A percentile compares a stretch with the other conserved stretches of the same genome.
phyloP scores from a whole-genome alignment of 2,113 vertebrate species.

The Pantherophis guttatus region DNA sequence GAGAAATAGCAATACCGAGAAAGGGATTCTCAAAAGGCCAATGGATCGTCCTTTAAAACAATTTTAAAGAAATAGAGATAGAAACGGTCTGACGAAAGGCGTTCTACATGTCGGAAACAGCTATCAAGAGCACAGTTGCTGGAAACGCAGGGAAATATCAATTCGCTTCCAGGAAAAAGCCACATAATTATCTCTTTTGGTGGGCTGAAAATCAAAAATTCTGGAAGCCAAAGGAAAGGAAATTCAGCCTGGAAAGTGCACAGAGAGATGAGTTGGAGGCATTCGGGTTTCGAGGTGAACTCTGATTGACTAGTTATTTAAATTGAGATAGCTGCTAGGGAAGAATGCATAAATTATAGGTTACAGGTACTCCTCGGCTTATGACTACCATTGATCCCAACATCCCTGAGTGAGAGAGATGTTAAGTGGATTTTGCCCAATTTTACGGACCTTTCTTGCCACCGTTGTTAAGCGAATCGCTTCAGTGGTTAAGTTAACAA shows the following conservation, averaged over 20 bases:
- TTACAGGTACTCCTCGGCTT: too few relatives aligned
- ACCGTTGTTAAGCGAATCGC: too few relatives aligned
- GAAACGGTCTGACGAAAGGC: neutral
- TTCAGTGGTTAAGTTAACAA: too few relatives aligned
- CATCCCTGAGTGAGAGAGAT: too few relatives aligned
- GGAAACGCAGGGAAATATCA: neutral
- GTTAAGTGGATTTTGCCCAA: too few relatives aligned
- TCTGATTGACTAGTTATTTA: neutral
- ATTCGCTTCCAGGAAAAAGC: neutral
- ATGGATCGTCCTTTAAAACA: slow-evolving; percentile 51
- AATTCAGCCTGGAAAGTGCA: too few relatives aligned
- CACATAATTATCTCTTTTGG: neutral
- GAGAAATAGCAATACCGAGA: slow-evolving; percentile 73
- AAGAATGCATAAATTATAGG: too few relatives aligned
- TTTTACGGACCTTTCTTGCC: too few relatives aligned
- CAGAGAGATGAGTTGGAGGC: neutral
- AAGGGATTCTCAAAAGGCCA: slow-evolving; percentile 70
- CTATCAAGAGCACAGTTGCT: neutral
- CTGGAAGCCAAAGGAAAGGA: neutral
- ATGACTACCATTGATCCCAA: too few relatives aligned
- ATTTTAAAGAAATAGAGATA: slow-evolving; percentile 7
- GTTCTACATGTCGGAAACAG: neutral
- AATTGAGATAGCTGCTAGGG: too few relatives aligned
- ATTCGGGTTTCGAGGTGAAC: neutral
- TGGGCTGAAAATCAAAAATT: neutral